A percentile compares a stretch with the other conserved stretches of the same genome.
phyloP scores from a whole-genome alignment of 2,888 invertebrate species.

The Oscheius sp. region DNA sequence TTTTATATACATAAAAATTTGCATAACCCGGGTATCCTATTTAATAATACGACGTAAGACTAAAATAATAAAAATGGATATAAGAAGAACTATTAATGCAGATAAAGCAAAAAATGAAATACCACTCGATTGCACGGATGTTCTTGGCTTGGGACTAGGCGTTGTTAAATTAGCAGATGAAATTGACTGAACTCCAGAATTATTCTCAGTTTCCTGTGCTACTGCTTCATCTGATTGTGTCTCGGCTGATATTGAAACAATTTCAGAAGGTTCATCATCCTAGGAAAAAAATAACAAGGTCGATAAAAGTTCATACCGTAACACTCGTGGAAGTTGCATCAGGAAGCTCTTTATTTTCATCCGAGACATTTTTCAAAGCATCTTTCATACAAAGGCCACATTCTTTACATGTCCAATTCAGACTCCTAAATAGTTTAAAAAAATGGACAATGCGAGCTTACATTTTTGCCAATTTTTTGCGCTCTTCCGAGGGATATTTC shows the following conservation, averaged over 20 bases:
- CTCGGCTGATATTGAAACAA: not conserved
- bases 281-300: conserved; percentile 21
- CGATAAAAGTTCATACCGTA: too few relatives aligned
- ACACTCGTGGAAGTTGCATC: too few relatives aligned
- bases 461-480: conserved; percentile 73
- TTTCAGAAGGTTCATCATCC: conserved; percentile 41
- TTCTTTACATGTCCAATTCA: conserved; percentile 53
- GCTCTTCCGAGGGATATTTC: conserved; percentile 87
- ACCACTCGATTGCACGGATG: not conserved
- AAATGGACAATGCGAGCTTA: conserved; percentile 1
- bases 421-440: conserved; percentile 43
- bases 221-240: too few relatives aligned
- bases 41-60: conserved; percentile 6
- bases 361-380: conserved; percentile 33
- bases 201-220: too few relatives aligned
- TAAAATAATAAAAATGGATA: conserved; percentile 10
- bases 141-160: not conserved
- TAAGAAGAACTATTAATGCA: not conserved
- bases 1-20: not conserved
- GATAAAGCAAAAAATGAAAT: conserved; percentile 14
- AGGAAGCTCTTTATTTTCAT: too few relatives aligned
- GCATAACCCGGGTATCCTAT: not conserved
- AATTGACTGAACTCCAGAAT: too few relatives aligned
- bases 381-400: conserved; percentile 55
- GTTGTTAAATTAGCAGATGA: too few relatives aligned